A percentile compares a stretch with the other conserved stretches of the same genome.
These are phyloP conservation scores for Psittacula echo DNA, from an alignment of 2,797 vertebrate species.

Conservation along the genomic window DNA sequence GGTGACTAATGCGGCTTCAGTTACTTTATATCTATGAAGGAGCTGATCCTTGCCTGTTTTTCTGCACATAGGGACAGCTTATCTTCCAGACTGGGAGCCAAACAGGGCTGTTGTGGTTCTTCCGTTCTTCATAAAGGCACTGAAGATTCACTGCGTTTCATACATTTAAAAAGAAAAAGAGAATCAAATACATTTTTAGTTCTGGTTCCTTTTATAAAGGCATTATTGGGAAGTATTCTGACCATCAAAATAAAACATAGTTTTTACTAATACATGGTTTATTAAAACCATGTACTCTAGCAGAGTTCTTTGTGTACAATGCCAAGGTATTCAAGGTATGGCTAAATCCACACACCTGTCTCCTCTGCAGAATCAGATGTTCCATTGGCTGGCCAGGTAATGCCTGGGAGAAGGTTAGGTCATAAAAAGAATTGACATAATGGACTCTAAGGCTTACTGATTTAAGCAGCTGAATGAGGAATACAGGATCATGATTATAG, in stretches of 20 bases:
- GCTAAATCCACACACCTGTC: background rate
- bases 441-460: background rate
- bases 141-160: background rate
- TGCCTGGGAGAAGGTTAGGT: background rate
- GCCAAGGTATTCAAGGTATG: background rate
- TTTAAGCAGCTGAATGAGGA: background rate
- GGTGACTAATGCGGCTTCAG: slow-evolving; percentile 1
- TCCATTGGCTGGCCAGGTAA: background rate
- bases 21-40: background rate
- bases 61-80: background rate
- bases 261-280: background rate
- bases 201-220: background rate
- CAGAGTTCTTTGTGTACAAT: background rate
- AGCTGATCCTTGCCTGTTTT: background rate
- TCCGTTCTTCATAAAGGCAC: background rate
- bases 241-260: background rate
- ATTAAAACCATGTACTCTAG: background rate
- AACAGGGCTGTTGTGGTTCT: background rate
- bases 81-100: background rate
- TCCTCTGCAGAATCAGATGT: background rate
- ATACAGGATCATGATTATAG: background rate
- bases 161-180: background rate
- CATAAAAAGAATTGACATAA: background rate
- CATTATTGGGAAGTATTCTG: background rate
- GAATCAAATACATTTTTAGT: background rate